Conservation (phyloP, 1,140 invertebrate genomes). For the Pseudomyrmex pallidus region DNA sequence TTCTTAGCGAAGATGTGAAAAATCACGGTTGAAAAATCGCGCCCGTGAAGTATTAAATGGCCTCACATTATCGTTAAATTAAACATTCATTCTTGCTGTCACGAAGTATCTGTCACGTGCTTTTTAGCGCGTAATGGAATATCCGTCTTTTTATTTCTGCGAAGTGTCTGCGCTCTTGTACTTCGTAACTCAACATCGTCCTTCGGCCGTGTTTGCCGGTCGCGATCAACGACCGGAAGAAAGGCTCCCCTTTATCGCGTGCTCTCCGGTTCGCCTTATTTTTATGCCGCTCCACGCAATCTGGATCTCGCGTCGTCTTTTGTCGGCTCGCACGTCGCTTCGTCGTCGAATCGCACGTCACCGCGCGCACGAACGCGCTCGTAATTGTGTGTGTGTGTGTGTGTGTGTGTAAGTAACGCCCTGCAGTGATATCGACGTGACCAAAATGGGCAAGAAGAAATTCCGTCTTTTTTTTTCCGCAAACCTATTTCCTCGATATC, state of each 20-base stretch:
- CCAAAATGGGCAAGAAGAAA: background rate
- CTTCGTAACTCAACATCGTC: slow-evolving; percentile 34
- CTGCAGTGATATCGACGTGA: slow-evolving; percentile 10
- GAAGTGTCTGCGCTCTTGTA: slow-evolving; percentile 25
- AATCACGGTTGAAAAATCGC: background rate
- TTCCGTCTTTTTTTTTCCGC: slow-evolving; percentile 11
- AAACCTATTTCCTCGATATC: slow-evolving; percentile 52
- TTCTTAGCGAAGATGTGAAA: slow-evolving; percentile 5
- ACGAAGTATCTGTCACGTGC: slow-evolving; percentile 4
- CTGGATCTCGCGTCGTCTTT: slow-evolving; percentile 27
- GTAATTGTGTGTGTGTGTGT: background rate
- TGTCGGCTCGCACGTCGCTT: background rate
- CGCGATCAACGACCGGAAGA: slow-evolving; percentile 46
- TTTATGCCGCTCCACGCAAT: slow-evolving; percentile 33
- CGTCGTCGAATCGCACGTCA: background rate
- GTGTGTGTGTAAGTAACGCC: background rate
- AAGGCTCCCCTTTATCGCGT: slow-evolving; percentile 5
- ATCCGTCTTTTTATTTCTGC: slow-evolving; percentile 11
- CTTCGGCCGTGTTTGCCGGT: slow-evolving; percentile 29
- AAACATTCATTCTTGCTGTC: slow-evolving; percentile 25
- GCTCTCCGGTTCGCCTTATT: slow-evolving; percentile 19
- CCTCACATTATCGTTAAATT: slow-evolving; percentile 44
- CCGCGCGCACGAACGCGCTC: background rate
- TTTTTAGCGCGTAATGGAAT: slow-evolving; percentile 8
- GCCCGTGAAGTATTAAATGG: background rate